Evolutionary conservation across 2,888 invertebrate genomes (phyloP).

Genomic region (Lepidochrysops patricia): DNA sequence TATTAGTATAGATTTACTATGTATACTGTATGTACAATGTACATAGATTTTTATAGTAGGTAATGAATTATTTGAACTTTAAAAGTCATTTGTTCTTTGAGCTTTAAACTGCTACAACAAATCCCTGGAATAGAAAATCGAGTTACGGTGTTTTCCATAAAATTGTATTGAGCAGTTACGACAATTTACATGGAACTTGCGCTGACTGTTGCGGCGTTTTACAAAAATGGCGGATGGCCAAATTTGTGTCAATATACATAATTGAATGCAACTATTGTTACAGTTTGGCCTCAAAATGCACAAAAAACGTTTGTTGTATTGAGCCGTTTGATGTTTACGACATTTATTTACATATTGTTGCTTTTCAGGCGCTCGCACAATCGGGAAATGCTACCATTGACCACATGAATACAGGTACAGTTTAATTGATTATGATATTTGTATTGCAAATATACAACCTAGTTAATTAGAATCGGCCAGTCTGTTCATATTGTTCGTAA

Average conservation of each 20-base stretch:
- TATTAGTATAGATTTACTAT: too few species aligned
- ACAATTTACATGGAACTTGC: not conserved
- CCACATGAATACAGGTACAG: constrained; percentile 1
- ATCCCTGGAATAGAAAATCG: not conserved
- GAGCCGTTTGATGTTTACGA: constrained; percentile 23
- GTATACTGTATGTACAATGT: too few species aligned
- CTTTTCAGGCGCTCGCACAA: constrained; percentile 32
- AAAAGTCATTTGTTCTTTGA: not conserved
- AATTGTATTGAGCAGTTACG: not conserved
- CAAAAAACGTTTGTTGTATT: constrained; percentile 7
- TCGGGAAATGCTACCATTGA: constrained; percentile 9
- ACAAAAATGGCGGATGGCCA: constrained; percentile 48
- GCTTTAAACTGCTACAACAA: not conserved
- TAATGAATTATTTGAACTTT: too few species aligned
- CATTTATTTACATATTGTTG: constrained; percentile 30
- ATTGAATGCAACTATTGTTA: constrained; percentile 39
- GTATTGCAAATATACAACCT: not conserved
- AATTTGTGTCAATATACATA: constrained; percentile 40
- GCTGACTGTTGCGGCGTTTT: constrained; percentile 45
- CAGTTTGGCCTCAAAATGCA: constrained; percentile 7
- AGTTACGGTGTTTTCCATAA: not conserved
- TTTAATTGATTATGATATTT: not conserved
- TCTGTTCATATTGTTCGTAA: too few species aligned
- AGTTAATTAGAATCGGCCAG: too few species aligned
- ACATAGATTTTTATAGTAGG: too few species aligned